Evolutionary conservation across 2,113 vertebrate species (phyloP).

Genomic region (Anoplopoma fimbria): DNA sequence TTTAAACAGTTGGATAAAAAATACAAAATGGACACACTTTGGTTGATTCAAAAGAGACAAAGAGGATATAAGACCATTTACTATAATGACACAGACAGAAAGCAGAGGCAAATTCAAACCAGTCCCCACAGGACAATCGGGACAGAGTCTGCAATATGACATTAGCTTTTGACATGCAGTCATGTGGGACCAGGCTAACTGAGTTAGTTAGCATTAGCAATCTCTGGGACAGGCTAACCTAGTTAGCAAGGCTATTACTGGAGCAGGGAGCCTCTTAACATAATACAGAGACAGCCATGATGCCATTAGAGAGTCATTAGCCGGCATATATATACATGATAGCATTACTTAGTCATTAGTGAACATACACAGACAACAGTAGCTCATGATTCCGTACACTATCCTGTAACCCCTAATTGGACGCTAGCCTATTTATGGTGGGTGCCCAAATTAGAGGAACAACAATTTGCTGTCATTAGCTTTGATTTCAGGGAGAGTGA

Average conservation of each 20-base stretch:
- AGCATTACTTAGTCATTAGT: constrained; percentile 77
- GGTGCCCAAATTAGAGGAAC: constrained; percentile 42
- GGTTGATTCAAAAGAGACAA: neutral
- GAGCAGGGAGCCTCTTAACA: constrained; percentile 79
- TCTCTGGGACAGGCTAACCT: constrained; percentile 76
- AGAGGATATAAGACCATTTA: neutral
- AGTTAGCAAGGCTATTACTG: constrained; percentile 80
- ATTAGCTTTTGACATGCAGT: constrained; percentile 71
- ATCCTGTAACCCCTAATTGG: constrained; percentile 65
- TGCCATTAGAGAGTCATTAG: constrained; percentile 81
- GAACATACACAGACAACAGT: constrained; percentile 65
- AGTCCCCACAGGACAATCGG: constrained; percentile 23
- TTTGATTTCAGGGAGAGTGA: constrained; percentile 42
- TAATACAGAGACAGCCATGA: constrained; percentile 76
- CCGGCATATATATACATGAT: constrained; percentile 73
- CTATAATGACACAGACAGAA: constrained; percentile 18
- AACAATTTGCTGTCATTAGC: constrained; percentile 51
- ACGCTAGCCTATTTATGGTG: constrained; percentile 46
- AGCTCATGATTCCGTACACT: constrained; percentile 40
- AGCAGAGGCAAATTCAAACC: constrained; percentile 46
- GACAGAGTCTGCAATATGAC: constrained; percentile 63
- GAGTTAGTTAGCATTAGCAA: constrained; percentile 78
- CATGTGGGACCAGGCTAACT: constrained; percentile 69
- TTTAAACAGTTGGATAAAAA: neutral
- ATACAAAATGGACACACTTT: neutral